Evolutionary conservation across 2,113 vertebrate species (phyloP).

Genomic region (Solea solea): DNA sequence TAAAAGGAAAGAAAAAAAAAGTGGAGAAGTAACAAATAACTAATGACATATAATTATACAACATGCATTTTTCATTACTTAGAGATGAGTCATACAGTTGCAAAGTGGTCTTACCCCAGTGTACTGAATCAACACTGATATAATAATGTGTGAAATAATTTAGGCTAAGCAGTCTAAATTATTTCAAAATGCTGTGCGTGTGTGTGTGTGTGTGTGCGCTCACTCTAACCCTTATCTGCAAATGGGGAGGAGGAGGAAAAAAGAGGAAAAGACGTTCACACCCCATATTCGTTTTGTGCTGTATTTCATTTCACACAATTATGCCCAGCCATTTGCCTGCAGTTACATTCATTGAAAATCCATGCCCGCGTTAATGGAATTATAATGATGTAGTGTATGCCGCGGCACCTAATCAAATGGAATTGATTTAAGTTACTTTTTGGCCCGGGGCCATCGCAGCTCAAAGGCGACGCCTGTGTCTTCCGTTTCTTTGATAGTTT

Average conservation of each 20-base stretch:
- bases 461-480: conserved; percentile 56
- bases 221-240: conserved; percentile 37
- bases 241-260: conserved; percentile 37
- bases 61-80: conserved; percentile 39
- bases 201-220: neutral
- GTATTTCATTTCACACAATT: conserved; percentile 78
- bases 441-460: conserved; percentile 62
- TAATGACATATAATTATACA: conserved; percentile 20
- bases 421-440: conserved; percentile 80
- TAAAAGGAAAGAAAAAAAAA: conserved; percentile 6
- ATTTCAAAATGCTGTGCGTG: conserved; percentile 28
- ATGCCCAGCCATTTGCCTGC: conserved; percentile 72
- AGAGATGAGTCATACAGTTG: conserved; percentile 29
- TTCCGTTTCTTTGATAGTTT: conserved; percentile 58
- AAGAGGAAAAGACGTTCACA: conserved; percentile 52
- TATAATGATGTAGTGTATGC: conserved; percentile 80
- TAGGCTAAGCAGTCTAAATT: conserved; percentile 40
- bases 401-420: conserved; percentile 77
- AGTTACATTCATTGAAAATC: conserved; percentile 83
- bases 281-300: conserved; percentile 55
- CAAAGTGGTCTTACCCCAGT: conserved; percentile 21
- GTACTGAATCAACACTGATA: conserved; percentile 29
- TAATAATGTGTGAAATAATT: conserved; percentile 56
- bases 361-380: conserved; percentile 80
- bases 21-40: conserved; percentile 21